Conservation (phyloP, 1,140 invertebrate genomes). For the Pinna nobilis region DNA sequence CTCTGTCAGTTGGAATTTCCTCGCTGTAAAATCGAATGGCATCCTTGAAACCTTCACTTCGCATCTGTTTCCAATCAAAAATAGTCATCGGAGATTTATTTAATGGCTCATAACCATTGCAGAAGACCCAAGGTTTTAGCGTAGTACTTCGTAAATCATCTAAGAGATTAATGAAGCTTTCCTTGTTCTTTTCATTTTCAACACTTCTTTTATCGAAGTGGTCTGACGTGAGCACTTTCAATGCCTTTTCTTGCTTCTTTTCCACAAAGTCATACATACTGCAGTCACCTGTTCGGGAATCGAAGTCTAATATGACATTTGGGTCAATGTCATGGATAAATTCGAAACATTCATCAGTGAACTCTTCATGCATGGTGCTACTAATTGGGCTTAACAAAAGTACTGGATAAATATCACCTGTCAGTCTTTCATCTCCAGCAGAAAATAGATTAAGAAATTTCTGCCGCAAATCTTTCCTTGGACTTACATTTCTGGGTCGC, state of each 20-base stretch:
- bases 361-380: slow-evolving; percentile 27
- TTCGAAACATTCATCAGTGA: slow-evolving; percentile 21
- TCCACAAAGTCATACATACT: slow-evolving; percentile 50
- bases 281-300: slow-evolving; percentile 28
- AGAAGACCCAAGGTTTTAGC: slow-evolving; percentile 54
- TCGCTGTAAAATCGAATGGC: slow-evolving; percentile 45
- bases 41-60: slow-evolving; percentile 56
- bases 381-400: slow-evolving; percentile 42
- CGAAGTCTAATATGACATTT: slow-evolving; percentile 56
- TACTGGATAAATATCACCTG: slow-evolving; percentile 39
- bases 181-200: slow-evolving; percentile 10
- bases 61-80: slow-evolving; percentile 55
- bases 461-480: slow-evolving; percentile 12
- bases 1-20: slow-evolving; percentile 53
- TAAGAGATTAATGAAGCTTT: slow-evolving; percentile 25
- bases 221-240: slow-evolving; percentile 48
- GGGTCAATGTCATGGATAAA: slow-evolving; percentile 50
- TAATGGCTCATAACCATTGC: slow-evolving; percentile 52
- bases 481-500: neutral
- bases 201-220: slow-evolving; percentile 47
- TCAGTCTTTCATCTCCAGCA: slow-evolving; percentile 38
- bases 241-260: slow-evolving; percentile 36
- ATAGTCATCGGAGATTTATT: slow-evolving; percentile 26
- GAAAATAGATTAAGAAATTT: slow-evolving; percentile 46
- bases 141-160: slow-evolving; percentile 40